These are phyloP conservation scores for Cetonia aurata DNA, from an alignment of 2,888 invertebrate species.

Conservation along the genomic window DNA sequence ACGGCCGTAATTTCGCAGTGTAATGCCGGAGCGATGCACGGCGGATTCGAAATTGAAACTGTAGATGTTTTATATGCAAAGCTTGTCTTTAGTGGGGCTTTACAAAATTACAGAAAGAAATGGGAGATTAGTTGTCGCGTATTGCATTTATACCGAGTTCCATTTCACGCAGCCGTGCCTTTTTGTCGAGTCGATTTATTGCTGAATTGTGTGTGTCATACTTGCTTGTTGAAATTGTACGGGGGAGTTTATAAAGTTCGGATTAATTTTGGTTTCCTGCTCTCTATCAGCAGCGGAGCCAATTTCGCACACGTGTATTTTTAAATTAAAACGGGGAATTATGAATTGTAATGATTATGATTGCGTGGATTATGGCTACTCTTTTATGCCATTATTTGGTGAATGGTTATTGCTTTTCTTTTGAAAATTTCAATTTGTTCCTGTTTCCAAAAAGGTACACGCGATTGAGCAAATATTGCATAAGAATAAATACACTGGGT, in stretches of 20 bases:
- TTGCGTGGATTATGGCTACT: not conserved
- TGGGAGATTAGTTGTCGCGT: slow-evolving; percentile 64
- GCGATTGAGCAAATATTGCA: too few relatives aligned
- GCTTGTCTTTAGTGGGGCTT: slow-evolving; percentile 61
- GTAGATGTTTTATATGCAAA: slow-evolving; percentile 64
- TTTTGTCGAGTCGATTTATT: slow-evolving; percentile 61
- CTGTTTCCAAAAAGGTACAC: too few relatives aligned
- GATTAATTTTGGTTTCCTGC: slow-evolving; percentile 31
- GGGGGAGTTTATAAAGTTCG: slow-evolving; percentile 34
- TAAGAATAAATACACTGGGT: too few relatives aligned
- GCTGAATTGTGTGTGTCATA: slow-evolving; percentile 56
- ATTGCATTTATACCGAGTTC: slow-evolving; percentile 62
- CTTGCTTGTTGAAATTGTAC: slow-evolving; percentile 46
- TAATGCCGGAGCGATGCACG: slow-evolving; percentile 39
- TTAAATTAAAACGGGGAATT: slow-evolving; percentile 27
- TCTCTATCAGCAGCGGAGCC: slow-evolving; percentile 6
- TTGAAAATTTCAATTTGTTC: slow-evolving; percentile 5
- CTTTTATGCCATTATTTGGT: not conserved
- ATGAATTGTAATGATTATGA: slow-evolving; percentile 33
- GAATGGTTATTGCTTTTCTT: not conserved
- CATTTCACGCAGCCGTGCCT: slow-evolving; percentile 64
- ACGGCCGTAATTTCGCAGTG: slow-evolving; percentile 44
- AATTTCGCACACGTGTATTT: slow-evolving; percentile 37
- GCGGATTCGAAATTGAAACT: slow-evolving; percentile 60
- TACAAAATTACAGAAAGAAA: slow-evolving; percentile 66